phyloP scores from a whole-genome alignment of 2,113 vertebrate species.

The Grammomys dolichurus region DNA sequence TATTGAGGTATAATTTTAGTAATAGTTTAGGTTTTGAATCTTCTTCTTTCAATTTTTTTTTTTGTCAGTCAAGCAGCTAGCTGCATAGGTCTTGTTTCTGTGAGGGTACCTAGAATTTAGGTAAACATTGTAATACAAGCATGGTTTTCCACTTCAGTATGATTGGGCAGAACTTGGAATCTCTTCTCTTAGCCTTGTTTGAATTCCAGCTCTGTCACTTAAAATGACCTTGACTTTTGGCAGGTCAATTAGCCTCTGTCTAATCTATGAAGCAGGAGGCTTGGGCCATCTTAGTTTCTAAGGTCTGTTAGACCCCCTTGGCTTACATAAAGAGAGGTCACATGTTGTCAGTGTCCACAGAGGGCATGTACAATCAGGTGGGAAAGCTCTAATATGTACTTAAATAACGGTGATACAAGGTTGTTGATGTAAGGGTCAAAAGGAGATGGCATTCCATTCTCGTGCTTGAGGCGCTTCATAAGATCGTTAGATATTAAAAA shows the following conservation, averaged over 20 bases:
- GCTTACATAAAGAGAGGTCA: slow-evolving; percentile 23
- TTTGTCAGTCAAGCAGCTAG: neutral
- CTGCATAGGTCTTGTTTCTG: neutral
- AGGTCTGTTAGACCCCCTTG: slow-evolving; percentile 11
- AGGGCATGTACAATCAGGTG: neutral
- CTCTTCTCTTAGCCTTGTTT: neutral
- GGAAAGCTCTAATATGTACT: neutral
- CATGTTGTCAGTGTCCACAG: neutral
- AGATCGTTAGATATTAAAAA: neutral
- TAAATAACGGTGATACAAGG: neutral
- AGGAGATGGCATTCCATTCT: neutral
- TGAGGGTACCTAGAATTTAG: slow-evolving; percentile 5
- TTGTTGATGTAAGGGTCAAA: neutral
- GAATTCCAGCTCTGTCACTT: slow-evolving; percentile 27
- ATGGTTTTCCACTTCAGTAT: neutral
- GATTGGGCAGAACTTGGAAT: neutral
- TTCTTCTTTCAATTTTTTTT: neutral
- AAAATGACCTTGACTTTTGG: slow-evolving; percentile 58
- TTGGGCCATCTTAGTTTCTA: neutral
- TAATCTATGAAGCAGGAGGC: slow-evolving; percentile 37
- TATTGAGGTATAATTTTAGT: slow-evolving; percentile 20
- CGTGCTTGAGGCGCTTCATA: neutral
- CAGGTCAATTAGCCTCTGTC: slow-evolving; percentile 58
- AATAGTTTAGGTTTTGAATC: neutral
- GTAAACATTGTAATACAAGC: neutral